Evolutionary conservation across 2,113 vertebrate genomes (phyloP), one percentile per base, ranked within the genome.

Genomic region (Nycticryphes semicollaris): DNA sequence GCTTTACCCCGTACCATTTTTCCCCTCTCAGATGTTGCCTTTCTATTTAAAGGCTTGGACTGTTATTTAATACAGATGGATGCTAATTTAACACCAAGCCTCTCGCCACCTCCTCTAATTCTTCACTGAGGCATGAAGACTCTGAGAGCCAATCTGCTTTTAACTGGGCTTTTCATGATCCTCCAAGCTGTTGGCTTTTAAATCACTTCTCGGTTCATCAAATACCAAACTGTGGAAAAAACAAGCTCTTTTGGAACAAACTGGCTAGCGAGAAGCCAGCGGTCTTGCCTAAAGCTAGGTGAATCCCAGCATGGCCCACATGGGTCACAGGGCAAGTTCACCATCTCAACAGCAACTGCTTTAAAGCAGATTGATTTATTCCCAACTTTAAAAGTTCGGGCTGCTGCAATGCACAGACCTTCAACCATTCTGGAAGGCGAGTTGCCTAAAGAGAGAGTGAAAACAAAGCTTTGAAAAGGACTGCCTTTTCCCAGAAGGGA

Each of bases 41-140:
- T 92, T 94, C 94, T 94, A 85, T 94, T 96, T 97, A 76, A 97
- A 97, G 88, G 33, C 81, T 70, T 79, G 62, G 75, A 41, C 87
- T 92, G 95, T 93, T 93, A 87, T 92, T 96, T 82, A 72, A 92
- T 95, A 87, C 89, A 80, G 80, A 89, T 80, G 77, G 94, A 95
- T 94, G 87, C 91, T 92, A 96, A 97, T 68, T 94, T 89, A 81
- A 91, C 64, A 83, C 33, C 67, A 62, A 82, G 80, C n/a, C 75
- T 84, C 91, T 91, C 12, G n/a, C 84, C 78, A 96, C 93, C 93
- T 41, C 67, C 88, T 95, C 93, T 92, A 81, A 80, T 70, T 80
- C 76, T 92, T 91, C 79, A 54, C 41, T 25, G 59, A 96, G 84
- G 81, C 94, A 93, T 19, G 39, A 94, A 89, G 81, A 82, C 76